phyloP scores from a whole-genome alignment of 2,888 invertebrate genomes.

The Lampropteryx suffumata region DNA sequence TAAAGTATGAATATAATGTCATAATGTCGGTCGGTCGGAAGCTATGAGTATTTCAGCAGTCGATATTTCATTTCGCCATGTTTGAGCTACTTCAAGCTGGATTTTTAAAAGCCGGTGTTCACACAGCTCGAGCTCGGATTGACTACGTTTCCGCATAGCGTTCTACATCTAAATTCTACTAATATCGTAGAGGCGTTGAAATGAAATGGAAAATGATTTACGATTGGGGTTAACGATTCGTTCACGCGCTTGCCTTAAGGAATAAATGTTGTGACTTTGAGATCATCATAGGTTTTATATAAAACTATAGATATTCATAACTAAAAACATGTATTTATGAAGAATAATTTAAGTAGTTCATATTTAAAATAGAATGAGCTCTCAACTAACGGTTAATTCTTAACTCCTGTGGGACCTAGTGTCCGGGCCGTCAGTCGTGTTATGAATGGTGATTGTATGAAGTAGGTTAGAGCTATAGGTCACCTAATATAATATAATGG shows the following conservation, averaged over 20 bases:
- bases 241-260: constrained; percentile 36
- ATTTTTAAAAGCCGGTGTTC: constrained; percentile 50
- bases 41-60: constrained; percentile 43
- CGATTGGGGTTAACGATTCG: constrained; percentile 44
- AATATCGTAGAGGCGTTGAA: constrained; percentile 39
- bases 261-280: constrained; percentile 34
- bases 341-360: too few species aligned
- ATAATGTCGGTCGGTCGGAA: constrained; percentile 39
- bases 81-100: constrained; percentile 40
- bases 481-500: constrained; percentile 26
- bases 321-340: too few species aligned
- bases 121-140: constrained; percentile 37
- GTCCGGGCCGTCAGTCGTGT: constrained; percentile 13
- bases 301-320: constrained; percentile 6
- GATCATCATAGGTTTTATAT: too few species aligned
- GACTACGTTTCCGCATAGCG: constrained; percentile 58
- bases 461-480: constrained; percentile 25
- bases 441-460: constrained; percentile 33
- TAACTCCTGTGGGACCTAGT: constrained; percentile 28
- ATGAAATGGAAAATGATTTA: constrained; percentile 50
- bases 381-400: constrained; percentile 20
- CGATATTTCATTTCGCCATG: constrained; percentile 64
- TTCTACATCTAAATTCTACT: constrained; percentile 30
- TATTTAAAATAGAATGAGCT: constrained; percentile 11
- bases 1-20: constrained; percentile 60